Percentiles rank a stretch among this genome's conserved stretches.
phyloP scores from a whole-genome alignment of 2,888 invertebrate genomes.

The Coremacera marginata region DNA sequence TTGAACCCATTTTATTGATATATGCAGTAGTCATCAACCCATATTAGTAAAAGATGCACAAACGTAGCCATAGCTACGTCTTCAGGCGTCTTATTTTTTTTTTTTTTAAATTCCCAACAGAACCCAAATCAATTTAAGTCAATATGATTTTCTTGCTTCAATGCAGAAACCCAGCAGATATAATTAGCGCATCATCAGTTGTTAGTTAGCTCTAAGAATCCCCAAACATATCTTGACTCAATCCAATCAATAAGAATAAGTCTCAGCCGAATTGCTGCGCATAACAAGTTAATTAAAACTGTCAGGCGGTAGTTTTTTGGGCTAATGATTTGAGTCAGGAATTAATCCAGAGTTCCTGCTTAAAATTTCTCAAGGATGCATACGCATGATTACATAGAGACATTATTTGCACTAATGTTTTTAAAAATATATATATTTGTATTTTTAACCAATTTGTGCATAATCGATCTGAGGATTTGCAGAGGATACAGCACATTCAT shows the following conservation, averaged over 20 bases:
- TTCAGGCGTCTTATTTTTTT: too few relatives aligned
- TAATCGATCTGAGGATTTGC: background rate
- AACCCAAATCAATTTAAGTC: slow-evolving; percentile 19
- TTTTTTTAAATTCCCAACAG: too few relatives aligned
- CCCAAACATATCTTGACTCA: background rate
- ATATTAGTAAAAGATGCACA: too few relatives aligned
- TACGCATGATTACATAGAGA: slow-evolving; percentile 9
- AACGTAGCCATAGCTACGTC: too few relatives aligned
- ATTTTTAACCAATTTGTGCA: background rate
- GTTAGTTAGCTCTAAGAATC: background rate
- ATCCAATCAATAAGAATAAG: slow-evolving; percentile 23
- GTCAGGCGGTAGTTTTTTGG: background rate
- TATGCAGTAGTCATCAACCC: too few relatives aligned
- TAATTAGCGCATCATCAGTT: slow-evolving; percentile 18
- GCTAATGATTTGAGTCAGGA: slow-evolving; percentile 21
- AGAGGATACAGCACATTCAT: slow-evolving; percentile 28
- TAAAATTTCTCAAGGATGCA: slow-evolving; percentile 12
- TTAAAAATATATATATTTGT: background rate
- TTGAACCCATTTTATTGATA: too few relatives aligned
- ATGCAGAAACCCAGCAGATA: background rate
- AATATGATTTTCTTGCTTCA: background rate
- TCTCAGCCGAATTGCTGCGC: background rate
- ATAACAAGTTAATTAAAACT: slow-evolving; percentile 18
- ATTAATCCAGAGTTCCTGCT: slow-evolving; percentile 33
- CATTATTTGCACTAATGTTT: background rate